A percentile compares a stretch with the other conserved stretches of the same genome.
These are phyloP conservation scores for Trachelus troglodyta DNA, from an alignment of 2,888 invertebrate genomes.

Conservation along the genomic window DNA sequence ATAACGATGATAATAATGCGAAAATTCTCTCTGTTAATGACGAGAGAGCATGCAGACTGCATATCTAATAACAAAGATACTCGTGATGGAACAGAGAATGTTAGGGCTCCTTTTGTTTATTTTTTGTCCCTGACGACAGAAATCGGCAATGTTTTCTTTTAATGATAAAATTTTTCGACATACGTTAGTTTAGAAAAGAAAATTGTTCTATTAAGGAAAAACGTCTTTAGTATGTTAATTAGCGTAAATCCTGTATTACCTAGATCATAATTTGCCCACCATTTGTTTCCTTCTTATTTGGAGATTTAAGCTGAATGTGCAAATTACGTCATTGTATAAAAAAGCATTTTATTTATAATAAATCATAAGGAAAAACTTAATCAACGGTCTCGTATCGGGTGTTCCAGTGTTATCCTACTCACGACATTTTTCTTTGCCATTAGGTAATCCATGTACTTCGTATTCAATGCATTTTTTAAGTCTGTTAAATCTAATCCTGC, in stretches of 20 bases:
- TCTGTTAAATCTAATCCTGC: slow-evolving; percentile 28
- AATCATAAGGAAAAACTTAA: slow-evolving; percentile 10
- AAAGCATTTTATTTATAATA: slow-evolving; percentile 27
- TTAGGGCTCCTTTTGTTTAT: background rate
- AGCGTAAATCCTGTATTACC: slow-evolving; percentile 19
- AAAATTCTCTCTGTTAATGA: background rate
- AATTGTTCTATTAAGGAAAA: slow-evolving; percentile 1
- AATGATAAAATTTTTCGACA: background rate
- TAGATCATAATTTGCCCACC: slow-evolving; percentile 15
- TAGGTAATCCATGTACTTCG: slow-evolving; percentile 43
- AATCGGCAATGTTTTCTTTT: background rate
- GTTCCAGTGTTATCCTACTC: background rate
- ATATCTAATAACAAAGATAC: background rate
- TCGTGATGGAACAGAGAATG: background rate
- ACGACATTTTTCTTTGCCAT: slow-evolving; percentile 36
- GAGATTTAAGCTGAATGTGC: slow-evolving; percentile 24
- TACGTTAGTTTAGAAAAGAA: slow-evolving; percentile 13
- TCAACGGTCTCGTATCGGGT: background rate
- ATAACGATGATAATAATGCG: background rate
- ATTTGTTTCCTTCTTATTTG: slow-evolving; percentile 19
- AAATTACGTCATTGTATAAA: slow-evolving; percentile 24
- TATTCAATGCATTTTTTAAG: slow-evolving; percentile 35
- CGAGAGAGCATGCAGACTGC: background rate
- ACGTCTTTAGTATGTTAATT: slow-evolving; percentile 15
- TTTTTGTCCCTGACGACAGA: background rate